Evolutionary conservation across 2,888 invertebrate species (phyloP).

Genomic region (Mesochorus sp.): DNA sequence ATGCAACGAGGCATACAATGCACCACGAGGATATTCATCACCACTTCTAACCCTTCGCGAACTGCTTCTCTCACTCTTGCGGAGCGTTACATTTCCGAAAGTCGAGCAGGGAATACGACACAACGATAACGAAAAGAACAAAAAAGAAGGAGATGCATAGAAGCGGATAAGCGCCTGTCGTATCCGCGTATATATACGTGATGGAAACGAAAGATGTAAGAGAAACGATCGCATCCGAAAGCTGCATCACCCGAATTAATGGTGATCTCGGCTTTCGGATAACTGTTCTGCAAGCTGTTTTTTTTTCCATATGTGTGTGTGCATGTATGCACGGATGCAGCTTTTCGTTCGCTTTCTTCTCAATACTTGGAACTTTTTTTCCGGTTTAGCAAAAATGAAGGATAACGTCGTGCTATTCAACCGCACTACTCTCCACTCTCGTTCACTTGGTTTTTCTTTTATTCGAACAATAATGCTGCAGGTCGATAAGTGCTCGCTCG

Average conservation of each 20-base stretch:
- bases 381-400: slow-evolving; percentile 54
- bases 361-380: slow-evolving; percentile 48
- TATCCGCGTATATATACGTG: neutral
- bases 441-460: neutral
- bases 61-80: slow-evolving; percentile 6
- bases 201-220: slow-evolving; percentile 14
- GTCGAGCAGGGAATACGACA: neutral
- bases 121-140: slow-evolving; percentile 21
- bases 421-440: slow-evolving; percentile 5
- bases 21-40: slow-evolving; percentile 4
- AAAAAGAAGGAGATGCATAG: slow-evolving; percentile 26
- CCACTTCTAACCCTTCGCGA: too few species aligned
- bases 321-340: neutral
- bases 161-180: slow-evolving; percentile 32
- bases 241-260: slow-evolving; percentile 44
- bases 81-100: slow-evolving; percentile 34
- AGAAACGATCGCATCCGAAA: slow-evolving; percentile 44
- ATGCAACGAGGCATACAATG: slow-evolving; percentile 9
- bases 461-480: slow-evolving; percentile 27
- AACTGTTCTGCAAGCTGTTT: slow-evolving; percentile 39
- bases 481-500: slow-evolving; percentile 56
- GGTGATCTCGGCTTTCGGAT: slow-evolving; percentile 19
- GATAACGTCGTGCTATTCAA: slow-evolving; percentile 60
- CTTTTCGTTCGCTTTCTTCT: slow-evolving; percentile 24
- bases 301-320: neutral